Base-by-base conservation (phyloP, 2,113 vertebrate genomes). In the Synodontis membranacea region DNA sequence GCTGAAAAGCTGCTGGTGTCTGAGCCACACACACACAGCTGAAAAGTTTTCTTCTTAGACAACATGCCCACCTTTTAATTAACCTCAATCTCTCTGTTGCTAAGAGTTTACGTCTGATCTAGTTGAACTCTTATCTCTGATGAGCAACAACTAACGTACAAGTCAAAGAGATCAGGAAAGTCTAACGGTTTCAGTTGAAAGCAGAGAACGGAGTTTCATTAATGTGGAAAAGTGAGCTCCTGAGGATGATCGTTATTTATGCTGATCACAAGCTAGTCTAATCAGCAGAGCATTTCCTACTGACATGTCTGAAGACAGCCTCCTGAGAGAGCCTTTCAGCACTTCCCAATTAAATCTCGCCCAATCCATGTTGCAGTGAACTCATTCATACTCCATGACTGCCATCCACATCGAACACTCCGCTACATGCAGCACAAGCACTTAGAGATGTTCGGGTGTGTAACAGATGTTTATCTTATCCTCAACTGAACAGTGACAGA, bases 51-150 rank as follows among this genome's bases (percentile, higher is more conserved):
- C 34, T 12, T 86, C 82, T 78, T 44, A 2, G 39, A 89, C 54
- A 82, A 89, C 87, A 86, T 88, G 88, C 46, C 89, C 86, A 90
- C 84, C 89, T 76, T 15, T 37, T 72, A 82, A 87, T 92, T 88
- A 90, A 87, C 70, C 48, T 86, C 88, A 89, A 28, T 84, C 66
- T 76, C 86, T 85, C 91, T 89, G 86, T 91, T 92, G 89, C 85
- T 91, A 91, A 12, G 19, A 75, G 72, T 68, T 50, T 80, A 85
- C 60, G 39, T 85, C 42, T 42, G 54, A 85, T 81, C 81, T 90
- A 92, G 89, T 88, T 91, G 87, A 91, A 92, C 83, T 90, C 89
- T 54, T 23, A 84, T 91, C 87, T 74, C 83, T 50, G 84, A 42
- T 70, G 83, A 89, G 85, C 46, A 46, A 28, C 10, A 86, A 80